Evolutionary conservation across 2,888 invertebrate genomes (phyloP), one percentile per base, ranked within the genome.

Genomic region (Neocrepidodera transversa): DNA sequence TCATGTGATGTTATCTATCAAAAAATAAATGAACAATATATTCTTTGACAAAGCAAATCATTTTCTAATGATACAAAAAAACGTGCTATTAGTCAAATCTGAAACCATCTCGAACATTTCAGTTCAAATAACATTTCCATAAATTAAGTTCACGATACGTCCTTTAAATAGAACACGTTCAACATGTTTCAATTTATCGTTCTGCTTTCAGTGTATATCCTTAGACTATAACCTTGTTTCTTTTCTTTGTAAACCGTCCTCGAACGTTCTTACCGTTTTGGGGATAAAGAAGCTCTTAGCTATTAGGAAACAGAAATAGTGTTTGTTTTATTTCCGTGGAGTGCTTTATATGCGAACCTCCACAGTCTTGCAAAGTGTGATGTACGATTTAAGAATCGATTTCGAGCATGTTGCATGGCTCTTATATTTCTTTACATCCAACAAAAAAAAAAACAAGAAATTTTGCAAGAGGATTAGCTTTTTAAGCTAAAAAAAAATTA

Each of bases 281-380:
- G 71, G 72, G 64, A 69, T 68, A 55, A 53, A 60, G 65, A 62
- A 67, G 65, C 73, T 68, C 74, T 70, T 68, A 69, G 70, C 72
- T 74, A 74, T 73, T 74, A 74, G 69, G 70, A 70, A 69, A 71
- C 73, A 72, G 72, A 73, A 73, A 72, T 73, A 70, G 72, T 72
- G 73, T 73, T 74, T 74, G 73, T 71, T 65, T 71, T 71, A 67
- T 70, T 69, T 70, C 66, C 68, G 66, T 61, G 57, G 67, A 69
- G 65, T 70, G 68, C 68, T 69, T 69, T 70, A 70, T 68, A 70
- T 67, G 65, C 63, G 64, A 65, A 67, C 53, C 55, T 58, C 64
- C 45, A 51, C 57, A 58, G 55, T 23, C 58, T 50, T 40, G 49
- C 47, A 54, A 61, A 63, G 61, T 61, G 60, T 63, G 54, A 62